Conservation (phyloP, 2,888 invertebrate species). For the Muscina levida region DNA sequence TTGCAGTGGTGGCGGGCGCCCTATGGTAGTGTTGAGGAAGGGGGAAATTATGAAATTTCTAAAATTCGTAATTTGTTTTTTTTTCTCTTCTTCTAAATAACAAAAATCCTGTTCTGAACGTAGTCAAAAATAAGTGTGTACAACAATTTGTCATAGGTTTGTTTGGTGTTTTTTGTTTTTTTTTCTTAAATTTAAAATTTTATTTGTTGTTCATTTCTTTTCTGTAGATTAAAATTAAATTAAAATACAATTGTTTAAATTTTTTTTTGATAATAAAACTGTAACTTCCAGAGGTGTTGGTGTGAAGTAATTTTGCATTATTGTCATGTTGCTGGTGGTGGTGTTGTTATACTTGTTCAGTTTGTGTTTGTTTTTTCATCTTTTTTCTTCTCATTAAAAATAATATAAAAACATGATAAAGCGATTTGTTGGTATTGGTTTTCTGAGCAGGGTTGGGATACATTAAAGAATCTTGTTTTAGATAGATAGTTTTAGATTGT, state of each 20-base stretch:
- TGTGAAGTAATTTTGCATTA: slow-evolving; percentile 6
- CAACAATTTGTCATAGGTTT: slow-evolving; percentile 23
- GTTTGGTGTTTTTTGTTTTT: slow-evolving; percentile 34
- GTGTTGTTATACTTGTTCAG: slow-evolving; percentile 17
- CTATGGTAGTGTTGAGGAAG: neutral
- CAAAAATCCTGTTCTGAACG: slow-evolving; percentile 24
- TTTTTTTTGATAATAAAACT: neutral
- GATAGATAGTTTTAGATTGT: too few relatives aligned
- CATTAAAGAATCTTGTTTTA: neutral
- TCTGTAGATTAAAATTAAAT: slow-evolving; percentile 68
- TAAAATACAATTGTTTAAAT: slow-evolving; percentile 73
- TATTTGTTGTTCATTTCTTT: slow-evolving; percentile 74
- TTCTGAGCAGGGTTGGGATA: neutral
- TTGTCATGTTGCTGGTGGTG: slow-evolving; percentile 39
- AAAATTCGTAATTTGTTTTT: neutral
- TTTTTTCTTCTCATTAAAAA: slow-evolving; percentile 27
- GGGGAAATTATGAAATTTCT: neutral
- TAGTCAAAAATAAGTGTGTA: slow-evolving; percentile 58
- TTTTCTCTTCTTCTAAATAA: neutral
- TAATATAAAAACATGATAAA: slow-evolving; percentile 58
- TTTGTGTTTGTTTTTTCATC: slow-evolving; percentile 16
- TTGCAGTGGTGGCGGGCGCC: neutral
- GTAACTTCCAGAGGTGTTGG: slow-evolving; percentile 31
- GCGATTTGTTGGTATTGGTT: slow-evolving; percentile 37
- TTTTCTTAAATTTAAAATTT: slow-evolving; percentile 69